Evolutionary conservation across 2,888 invertebrate genomes (phyloP).

Genomic region (Caradrina kadenii): DNA sequence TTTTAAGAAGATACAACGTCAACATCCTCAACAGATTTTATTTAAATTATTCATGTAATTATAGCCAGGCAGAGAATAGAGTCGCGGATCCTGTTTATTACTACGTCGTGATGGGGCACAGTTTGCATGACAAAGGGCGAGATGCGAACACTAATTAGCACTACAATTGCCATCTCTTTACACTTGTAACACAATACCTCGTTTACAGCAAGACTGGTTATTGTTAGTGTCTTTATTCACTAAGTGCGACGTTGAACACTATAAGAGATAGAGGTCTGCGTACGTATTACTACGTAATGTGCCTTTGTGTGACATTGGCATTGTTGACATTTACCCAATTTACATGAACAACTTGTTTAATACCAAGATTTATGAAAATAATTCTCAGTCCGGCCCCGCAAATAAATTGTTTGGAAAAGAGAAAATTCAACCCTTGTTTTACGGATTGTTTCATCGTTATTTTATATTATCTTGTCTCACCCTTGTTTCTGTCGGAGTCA

Average conservation of each 20-base stretch:
- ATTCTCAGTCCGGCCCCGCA: not conserved
- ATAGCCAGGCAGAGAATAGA: slow-evolving; percentile 4
- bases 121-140: slow-evolving; percentile 57
- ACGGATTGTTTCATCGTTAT: slow-evolving; percentile 25
- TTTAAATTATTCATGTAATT: slow-evolving; percentile 27
- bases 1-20: slow-evolving; percentile 20
- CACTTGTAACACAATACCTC: slow-evolving; percentile 65
- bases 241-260: slow-evolving; percentile 38
- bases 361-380: slow-evolving; percentile 7
- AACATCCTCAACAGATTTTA: slow-evolving; percentile 30
- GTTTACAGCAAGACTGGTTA: slow-evolving; percentile 39
- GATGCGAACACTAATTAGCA: slow-evolving; percentile 63
- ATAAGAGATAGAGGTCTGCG: slow-evolving; percentile 22
- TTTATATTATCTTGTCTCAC: slow-evolving; percentile 42
- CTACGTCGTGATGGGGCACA: slow-evolving; percentile 20
- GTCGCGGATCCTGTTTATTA: slow-evolving; percentile 52
- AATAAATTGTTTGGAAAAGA: slow-evolving; percentile 30
- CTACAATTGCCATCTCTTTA: slow-evolving; percentile 61
- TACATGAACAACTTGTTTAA: slow-evolving; percentile 16
- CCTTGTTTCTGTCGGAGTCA: slow-evolving; percentile 48
- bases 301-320: slow-evolving; percentile 54
- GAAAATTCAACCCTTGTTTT: slow-evolving; percentile 21
- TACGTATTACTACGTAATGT: slow-evolving; percentile 26
- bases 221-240: slow-evolving; percentile 54
- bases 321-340: slow-evolving; percentile 49